A percentile compares a stretch with the other conserved stretches of the same genome.
Evolutionary conservation across 2,797 vertebrate genomes (phyloP).

Genomic region (Thunnus albacares): DNA sequence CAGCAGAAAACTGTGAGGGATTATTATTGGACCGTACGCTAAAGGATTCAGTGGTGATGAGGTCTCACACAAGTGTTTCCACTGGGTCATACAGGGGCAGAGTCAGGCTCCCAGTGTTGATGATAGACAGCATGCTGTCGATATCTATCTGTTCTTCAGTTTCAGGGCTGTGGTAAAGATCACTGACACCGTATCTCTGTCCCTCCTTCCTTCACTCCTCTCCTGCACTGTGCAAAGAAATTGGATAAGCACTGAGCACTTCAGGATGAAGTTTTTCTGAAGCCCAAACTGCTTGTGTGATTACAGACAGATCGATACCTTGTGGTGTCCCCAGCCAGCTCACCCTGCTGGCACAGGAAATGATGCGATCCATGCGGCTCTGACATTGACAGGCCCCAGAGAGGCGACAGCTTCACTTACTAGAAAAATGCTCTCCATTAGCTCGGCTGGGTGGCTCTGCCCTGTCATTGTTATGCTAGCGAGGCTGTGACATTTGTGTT

Average conservation of each 20-base stretch:
- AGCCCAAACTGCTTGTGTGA: constrained; percentile 84
- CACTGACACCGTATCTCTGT: constrained; percentile 67
- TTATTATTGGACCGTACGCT: constrained; percentile 39
- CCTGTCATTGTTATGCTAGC: constrained; percentile 82
- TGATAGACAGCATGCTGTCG: constrained; percentile 59
- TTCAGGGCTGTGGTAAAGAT: constrained; percentile 71
- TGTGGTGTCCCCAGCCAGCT: constrained; percentile 78
- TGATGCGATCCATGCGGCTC: constrained; percentile 81
- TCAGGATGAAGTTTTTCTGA: constrained; percentile 84
- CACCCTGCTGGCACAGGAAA: constrained; percentile 83
- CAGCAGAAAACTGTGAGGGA: constrained; percentile 18
- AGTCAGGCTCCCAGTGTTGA: constrained; percentile 48
- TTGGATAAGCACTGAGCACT: constrained; percentile 83
- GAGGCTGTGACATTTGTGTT: constrained; percentile 80
- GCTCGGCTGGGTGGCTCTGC: constrained; percentile 73
- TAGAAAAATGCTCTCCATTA: constrained; percentile 82
- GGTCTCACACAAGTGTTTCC: constrained; percentile 47
- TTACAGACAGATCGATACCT: constrained; percentile 86
- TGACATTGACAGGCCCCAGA: constrained; percentile 85
- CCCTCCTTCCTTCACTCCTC: constrained; percentile 59
- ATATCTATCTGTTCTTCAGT: constrained; percentile 68
- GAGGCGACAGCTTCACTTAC: constrained; percentile 84
- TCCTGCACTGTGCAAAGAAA: constrained; percentile 73
- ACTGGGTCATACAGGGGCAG: constrained; percentile 43
- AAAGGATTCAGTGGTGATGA: constrained; percentile 47